Conservation (phyloP, 2,888 invertebrate species). For the Homarus gammarus region DNA sequence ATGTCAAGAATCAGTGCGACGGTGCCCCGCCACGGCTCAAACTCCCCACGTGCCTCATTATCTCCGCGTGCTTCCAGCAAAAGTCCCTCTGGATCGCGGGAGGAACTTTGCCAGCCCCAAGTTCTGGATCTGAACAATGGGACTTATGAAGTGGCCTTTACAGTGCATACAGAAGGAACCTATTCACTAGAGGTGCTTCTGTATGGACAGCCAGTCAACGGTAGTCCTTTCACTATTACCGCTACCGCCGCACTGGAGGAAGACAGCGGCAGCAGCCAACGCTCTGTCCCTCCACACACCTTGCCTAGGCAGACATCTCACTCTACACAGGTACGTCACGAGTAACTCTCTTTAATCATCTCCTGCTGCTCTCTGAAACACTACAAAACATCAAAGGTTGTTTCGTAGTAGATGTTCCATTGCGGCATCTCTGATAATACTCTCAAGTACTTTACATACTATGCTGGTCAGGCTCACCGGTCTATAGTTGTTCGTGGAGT, state of each 20-base stretch:
- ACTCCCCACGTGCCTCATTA: constrained; percentile 57
- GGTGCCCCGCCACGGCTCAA: constrained; percentile 48
- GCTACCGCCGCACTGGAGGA: constrained; percentile 58
- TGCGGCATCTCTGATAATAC: too few relatives aligned
- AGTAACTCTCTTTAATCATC: too few relatives aligned
- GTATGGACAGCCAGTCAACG: constrained; percentile 80
- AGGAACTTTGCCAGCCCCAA: constrained; percentile 66
- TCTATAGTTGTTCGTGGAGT: too few relatives aligned
- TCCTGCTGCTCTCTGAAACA: too few relatives aligned
- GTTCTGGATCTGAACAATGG: constrained; percentile 79
- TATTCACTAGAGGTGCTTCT: constrained; percentile 79
- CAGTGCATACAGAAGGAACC: constrained; percentile 79
- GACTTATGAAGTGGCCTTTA: constrained; percentile 79
- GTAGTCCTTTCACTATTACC: constrained; percentile 79
- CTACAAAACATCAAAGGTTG: too few relatives aligned
- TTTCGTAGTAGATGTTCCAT: too few relatives aligned
- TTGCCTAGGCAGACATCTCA: constrained; percentile 63
- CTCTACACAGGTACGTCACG: constrained; percentile 64
- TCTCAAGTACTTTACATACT: too few relatives aligned
- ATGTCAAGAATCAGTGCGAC: constrained; percentile 40
- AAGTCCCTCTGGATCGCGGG: constrained; percentile 52
- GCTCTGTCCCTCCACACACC: constrained; percentile 49
- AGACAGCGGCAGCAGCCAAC: constrained; percentile 77
- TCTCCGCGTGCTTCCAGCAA: constrained; percentile 64
- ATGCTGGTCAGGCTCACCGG: too few relatives aligned